phyloP scores from a whole-genome alignment of 2,888 invertebrate genomes.

The Drosophila meridionalis region DNA sequence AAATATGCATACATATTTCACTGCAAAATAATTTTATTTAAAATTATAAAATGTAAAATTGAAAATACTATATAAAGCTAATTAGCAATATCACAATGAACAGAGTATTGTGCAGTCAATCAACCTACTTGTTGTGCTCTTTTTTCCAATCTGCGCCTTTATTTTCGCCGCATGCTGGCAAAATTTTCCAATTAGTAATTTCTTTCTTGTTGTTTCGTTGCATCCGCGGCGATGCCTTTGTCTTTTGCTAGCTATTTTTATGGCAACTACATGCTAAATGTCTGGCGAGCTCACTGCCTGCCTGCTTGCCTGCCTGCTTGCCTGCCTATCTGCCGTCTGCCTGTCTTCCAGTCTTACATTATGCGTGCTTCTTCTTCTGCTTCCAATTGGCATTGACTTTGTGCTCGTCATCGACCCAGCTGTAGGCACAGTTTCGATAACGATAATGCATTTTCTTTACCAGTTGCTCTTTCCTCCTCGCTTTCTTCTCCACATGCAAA shows the following conservation, averaged over 20 bases:
- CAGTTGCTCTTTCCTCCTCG: conserved; percentile 39
- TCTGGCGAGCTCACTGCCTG: conserved; percentile 4
- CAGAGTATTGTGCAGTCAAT: conserved; percentile 9
- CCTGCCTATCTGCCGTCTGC: neutral
- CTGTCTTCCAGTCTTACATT: conserved; percentile 5
- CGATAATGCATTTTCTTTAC: conserved; percentile 38
- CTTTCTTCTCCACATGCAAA: conserved; percentile 15
- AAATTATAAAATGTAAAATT: no score
- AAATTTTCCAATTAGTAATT: conserved; percentile 71
- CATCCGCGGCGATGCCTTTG: conserved; percentile 24
- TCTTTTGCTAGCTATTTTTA: conserved; percentile 64
- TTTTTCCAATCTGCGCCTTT: conserved; percentile 43
- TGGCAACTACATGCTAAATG: conserved; percentile 48
- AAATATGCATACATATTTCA: no score
- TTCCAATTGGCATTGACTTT: conserved; percentile 64
- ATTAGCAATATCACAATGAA: neutral
- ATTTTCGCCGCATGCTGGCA: conserved; percentile 42
- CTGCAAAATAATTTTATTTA: no score
- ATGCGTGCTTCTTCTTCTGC: conserved; percentile 33
- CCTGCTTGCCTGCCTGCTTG: neutral
- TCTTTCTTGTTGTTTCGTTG: conserved; percentile 37
- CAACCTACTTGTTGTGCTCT: neutral
- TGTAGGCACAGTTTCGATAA: conserved; percentile 40
- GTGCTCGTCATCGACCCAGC: conserved; percentile 33
- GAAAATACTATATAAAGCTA: neutral